Base-by-base conservation (phyloP, 1,140 invertebrate species). In the Panagrolaimus sp. region DNA sequence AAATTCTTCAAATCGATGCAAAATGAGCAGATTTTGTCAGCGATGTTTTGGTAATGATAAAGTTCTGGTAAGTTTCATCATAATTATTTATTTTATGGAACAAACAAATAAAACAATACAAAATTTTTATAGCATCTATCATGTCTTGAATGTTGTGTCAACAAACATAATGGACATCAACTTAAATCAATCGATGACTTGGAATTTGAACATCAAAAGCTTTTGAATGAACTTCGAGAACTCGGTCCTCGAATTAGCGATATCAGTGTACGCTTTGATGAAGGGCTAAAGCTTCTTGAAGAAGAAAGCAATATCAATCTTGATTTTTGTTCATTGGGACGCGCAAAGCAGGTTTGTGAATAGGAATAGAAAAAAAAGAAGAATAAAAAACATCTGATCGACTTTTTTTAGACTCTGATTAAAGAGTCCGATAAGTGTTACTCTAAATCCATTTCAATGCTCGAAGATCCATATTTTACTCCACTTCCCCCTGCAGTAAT, bases 91-190 rank as follows among this genome's bases (percentile, higher is more conserved):
- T 12, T 6, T 12, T 10, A 17, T 47, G 14, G 68, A 21, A 47
- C 24, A 26, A 26, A 17, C 17, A 45, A 72, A 46, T 26, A 21
- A 43, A 46, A 10, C n/a, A n/a, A 65, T 24, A 8, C 6, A n/a
- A 15, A 14, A 28, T 1, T 14, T 46, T 68, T 76, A 77, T 32
- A 78, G 69, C 26, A 45, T 45, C 62, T 78, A 12, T 65, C 69
- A 15, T 77, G 76, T 58, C 48, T 77, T n/a, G 73, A 78, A 55
- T 78, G 77, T 67, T 78, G 77, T 48, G 77, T 78, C 1, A 73
- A 79, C 44, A 24, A 52, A 32, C 77, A 78, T 69, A 79, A 78
- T 63, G 77, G 77, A 2, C 77, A 78, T 67, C 58, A 67, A 17
- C 65, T 78, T 3, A 28, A 69, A 0, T 46, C 71, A 24, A 45